These are phyloP conservation scores for Abramis brama DNA, from an alignment of 2,113 vertebrate species.

Conservation along the genomic window DNA sequence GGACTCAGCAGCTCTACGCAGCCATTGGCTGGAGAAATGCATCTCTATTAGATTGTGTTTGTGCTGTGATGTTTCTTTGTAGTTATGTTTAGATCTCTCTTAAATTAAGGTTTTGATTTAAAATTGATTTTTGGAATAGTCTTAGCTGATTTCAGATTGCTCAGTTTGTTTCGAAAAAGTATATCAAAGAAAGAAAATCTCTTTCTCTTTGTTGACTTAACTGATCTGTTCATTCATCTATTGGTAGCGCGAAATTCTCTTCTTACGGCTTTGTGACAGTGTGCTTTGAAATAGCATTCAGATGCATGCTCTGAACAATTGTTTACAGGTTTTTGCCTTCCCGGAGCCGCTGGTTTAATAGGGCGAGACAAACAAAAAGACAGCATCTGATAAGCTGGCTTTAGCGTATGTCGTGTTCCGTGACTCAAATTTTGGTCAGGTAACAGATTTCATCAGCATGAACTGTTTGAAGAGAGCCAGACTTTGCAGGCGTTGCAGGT, in stretches of 20 bases:
- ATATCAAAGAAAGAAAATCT: constrained; percentile 2
- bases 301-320: constrained; percentile 67
- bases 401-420: constrained; percentile 61
- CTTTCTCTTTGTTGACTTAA: constrained; percentile 20
- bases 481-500: constrained; percentile 34
- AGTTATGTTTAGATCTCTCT: constrained; percentile 11
- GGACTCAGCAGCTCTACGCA: constrained; percentile 71
- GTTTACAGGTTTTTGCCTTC: constrained; percentile 67
- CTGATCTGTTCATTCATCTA: constrained; percentile 41
- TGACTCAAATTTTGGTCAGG: constrained; percentile 56
- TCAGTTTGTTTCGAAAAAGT: not conserved
- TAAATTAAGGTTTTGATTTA: not conserved
- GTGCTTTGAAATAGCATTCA: constrained; percentile 48
- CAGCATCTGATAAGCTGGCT: constrained; percentile 69
- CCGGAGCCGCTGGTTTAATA: constrained; percentile 67
- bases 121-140: not conserved
- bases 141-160: not conserved
- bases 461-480: constrained; percentile 55
- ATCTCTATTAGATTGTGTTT: constrained; percentile 29
- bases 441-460: constrained; percentile 57
- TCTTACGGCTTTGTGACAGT: not conserved
- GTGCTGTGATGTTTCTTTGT: not conserved
- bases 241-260: constrained; percentile 20
- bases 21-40: constrained; percentile 63
- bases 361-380: constrained; percentile 70